Evolutionary conservation across 2,888 invertebrate species (phyloP), one percentile per base, ranked within the genome.

Genomic region (Augiades crinisus): DNA sequence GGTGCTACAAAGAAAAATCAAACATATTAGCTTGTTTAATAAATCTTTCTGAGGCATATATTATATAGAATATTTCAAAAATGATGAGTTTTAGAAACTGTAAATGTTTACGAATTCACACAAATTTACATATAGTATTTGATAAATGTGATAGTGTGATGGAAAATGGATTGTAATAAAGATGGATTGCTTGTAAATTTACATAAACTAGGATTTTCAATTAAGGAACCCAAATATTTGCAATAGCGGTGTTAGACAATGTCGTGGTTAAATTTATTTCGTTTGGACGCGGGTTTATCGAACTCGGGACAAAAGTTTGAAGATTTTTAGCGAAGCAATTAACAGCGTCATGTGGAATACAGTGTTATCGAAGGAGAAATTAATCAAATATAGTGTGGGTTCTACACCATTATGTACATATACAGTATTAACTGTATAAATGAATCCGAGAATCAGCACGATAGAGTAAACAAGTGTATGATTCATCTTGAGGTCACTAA

Each of bases 401-500:
- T 65, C 65, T 41, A 27, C 6, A 69, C 70, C 64, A 68, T n/a
- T n/a, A 13, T 33, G 2, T 54, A 57, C 27, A 51, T 62, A 56
- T 60, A 36, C 24, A 33, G 13, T 5, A n/a, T 27, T 27, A 8
- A 8, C 7, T 27, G 2, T 27, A 12, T 12, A 38, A 37, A 43
- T 45, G 27, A n/a, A n/a, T 36, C 47, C 45, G 21, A 47, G 44
- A 55, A 56, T 64, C 58, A 53, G 50, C 54, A 62, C 54, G 56
- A 64, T 73, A 53, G 64, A 56, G 81, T 79, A 81, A 81, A 83
- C 75, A 68, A 52, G 60, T 55, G 44, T 33, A 44, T 85, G 82
- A 85, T 55, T 85, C 83, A 83, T 66, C 61, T 14, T 54, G 67
- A 59, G 86, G 81, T 84, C 83, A 81, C 54, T 79, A 66, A 73